Evolutionary conservation across 2,888 invertebrate genomes (phyloP).

Genomic region (Octodonta nipae): DNA sequence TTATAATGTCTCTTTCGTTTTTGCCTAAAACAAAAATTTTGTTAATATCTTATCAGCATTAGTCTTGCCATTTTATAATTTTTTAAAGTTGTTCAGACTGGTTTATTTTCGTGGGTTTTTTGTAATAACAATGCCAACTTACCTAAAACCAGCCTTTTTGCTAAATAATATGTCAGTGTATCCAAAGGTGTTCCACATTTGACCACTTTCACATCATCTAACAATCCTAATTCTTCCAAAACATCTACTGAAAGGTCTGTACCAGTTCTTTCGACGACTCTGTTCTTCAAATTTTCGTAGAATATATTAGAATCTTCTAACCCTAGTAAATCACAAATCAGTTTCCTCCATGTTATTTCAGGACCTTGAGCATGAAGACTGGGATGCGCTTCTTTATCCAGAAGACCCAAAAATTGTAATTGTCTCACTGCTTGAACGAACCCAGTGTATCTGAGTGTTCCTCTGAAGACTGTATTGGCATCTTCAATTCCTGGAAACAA

Average conservation of each 20-base stretch:
- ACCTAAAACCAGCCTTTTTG: constrained; percentile 68
- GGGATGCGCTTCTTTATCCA: constrained; percentile 75
- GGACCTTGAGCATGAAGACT: constrained; percentile 90
- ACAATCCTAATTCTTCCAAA: constrained; percentile 74
- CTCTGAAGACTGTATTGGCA: constrained; percentile 79
- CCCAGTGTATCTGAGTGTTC: constrained; percentile 82
- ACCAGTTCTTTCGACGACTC: constrained; percentile 69
- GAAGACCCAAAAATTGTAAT: constrained; percentile 67
- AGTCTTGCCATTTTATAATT: no score
- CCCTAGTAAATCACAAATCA: constrained; percentile 76
- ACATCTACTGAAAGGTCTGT: constrained; percentile 53
- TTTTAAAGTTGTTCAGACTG: neutral
- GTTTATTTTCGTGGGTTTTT: neutral
- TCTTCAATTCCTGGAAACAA: constrained; percentile 62
- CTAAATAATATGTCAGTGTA: constrained; percentile 79
- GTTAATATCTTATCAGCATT: neutral
- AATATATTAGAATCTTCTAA: constrained; percentile 76
- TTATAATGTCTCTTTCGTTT: constrained; percentile 83
- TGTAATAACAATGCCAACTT: no score
- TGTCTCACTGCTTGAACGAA: constrained; percentile 80
- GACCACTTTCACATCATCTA: constrained; percentile 68
- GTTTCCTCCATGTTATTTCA: constrained; percentile 82
- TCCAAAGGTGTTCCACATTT: constrained; percentile 82
- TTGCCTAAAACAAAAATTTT: constrained; percentile 39
- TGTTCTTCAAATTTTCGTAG: constrained; percentile 79